A percentile compares a stretch with the other conserved stretches of the same genome.
phyloP scores from a whole-genome alignment of 1,140 invertebrate genomes.

The Goniozus legneri region DNA sequence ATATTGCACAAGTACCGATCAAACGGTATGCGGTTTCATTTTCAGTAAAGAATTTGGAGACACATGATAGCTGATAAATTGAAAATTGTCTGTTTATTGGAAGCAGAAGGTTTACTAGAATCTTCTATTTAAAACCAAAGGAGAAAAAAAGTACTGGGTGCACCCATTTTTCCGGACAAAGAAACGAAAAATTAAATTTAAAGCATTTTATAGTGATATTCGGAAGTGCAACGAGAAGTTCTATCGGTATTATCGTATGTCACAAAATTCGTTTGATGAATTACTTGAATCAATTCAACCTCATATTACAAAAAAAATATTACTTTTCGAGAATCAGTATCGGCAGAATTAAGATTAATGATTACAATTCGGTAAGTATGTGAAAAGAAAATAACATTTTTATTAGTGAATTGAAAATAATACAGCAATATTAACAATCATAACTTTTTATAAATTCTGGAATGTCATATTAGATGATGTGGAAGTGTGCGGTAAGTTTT shows the following conservation, averaged over 20 bases:
- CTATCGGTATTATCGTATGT: neutral
- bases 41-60: too few species aligned
- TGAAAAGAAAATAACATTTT: neutral
- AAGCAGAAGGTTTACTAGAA: neutral
- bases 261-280: neutral
- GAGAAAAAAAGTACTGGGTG: neutral
- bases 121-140: too few species aligned
- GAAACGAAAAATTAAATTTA: neutral
- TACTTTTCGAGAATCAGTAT: neutral
- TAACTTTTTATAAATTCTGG: too few species aligned
- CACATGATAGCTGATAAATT: neutral
- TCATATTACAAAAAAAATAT: neutral
- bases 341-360: neutral
- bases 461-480: neutral
- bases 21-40: too few species aligned
- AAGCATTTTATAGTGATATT: neutral
- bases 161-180: neutral
- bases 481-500: neutral
- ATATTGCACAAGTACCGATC: too few species aligned
- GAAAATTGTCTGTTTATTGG: neutral
- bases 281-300: neutral
- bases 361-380: neutral
- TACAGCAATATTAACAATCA: neutral
- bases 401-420: neutral
- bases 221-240: neutral